These are phyloP conservation scores for Micrastur ruficollis DNA, from an alignment of 2,797 vertebrate genomes.

Conservation along the genomic window DNA sequence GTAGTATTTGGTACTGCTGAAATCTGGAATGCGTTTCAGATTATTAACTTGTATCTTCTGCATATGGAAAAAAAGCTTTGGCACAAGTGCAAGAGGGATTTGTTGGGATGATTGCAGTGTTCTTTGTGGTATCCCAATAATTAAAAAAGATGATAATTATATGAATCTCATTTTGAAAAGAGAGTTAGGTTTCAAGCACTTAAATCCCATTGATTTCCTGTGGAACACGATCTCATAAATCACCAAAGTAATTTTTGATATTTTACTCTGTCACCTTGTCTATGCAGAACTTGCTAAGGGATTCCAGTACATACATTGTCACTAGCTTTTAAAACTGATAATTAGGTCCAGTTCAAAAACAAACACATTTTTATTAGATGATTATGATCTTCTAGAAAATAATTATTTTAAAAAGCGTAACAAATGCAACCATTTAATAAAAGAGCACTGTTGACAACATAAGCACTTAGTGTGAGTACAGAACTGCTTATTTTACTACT, in stretches of 20 bases:
- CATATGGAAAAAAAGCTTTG: background rate
- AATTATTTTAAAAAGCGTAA: background rate
- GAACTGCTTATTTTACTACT: background rate
- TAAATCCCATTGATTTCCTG: background rate
- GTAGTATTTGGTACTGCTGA: background rate
- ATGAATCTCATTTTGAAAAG: background rate
- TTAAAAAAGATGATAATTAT: background rate
- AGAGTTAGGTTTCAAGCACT: background rate
- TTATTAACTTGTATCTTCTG: background rate
- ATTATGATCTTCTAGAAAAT: background rate
- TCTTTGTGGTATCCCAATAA: background rate
- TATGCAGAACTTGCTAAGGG: background rate
- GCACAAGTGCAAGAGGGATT: background rate
- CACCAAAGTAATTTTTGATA: background rate
- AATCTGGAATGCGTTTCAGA: background rate
- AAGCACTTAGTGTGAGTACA: background rate
- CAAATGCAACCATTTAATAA: background rate
- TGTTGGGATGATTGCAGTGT: background rate
- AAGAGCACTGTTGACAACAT: background rate
- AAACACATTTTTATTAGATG: slow-evolving; percentile 14
- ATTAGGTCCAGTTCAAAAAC: background rate
- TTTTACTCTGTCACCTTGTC: background rate
- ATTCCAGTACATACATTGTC: background rate
- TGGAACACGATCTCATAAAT: background rate
- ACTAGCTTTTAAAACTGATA: background rate